Percentiles rank a stretch among this genome's conserved stretches.
These are phyloP conservation scores for Corydoras sp. DNA, from an alignment of 2,113 vertebrate genomes.

Conservation along the genomic window DNA sequence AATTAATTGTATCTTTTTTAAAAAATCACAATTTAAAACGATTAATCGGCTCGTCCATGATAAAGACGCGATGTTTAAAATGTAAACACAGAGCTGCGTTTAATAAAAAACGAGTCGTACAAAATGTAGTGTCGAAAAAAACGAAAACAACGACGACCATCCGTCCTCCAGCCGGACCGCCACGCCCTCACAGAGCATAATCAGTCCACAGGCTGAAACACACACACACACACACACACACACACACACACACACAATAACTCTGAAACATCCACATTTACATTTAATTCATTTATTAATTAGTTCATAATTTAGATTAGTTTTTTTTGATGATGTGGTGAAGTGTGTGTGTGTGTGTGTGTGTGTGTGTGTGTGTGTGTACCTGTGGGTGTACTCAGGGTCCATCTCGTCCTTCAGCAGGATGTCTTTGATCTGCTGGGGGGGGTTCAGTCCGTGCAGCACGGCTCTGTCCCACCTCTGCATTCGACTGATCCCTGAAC, in stretches of 20 bases:
- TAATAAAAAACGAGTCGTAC: conserved; percentile 15
- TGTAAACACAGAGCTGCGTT: background rate
- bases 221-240: background rate
- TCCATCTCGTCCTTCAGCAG: conserved; percentile 57
- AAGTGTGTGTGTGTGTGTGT: conserved; percentile 21
- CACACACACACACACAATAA: background rate
- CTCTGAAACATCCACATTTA: background rate
- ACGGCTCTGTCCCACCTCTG: conserved; percentile 81
- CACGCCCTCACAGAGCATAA: conserved; percentile 56
- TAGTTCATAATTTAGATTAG: too few species aligned
- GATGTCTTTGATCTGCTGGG: conserved; percentile 63
- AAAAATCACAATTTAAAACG: too few species aligned
- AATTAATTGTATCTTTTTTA: too few species aligned
- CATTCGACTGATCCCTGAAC: conserved; percentile 74
- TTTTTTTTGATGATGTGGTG: background rate
- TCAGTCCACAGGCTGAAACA: conserved; percentile 66
- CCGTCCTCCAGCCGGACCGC: background rate
- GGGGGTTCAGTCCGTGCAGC: conserved; percentile 72
- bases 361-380: background rate
- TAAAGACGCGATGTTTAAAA: background rate
- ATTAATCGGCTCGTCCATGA: too few species aligned
- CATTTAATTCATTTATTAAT: too few species aligned
- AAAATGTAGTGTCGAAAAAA: conserved; percentile 41
- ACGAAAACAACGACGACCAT: background rate
- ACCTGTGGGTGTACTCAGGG: conserved; percentile 62